These are phyloP conservation scores for Eupithecia inturbata DNA, from an alignment of 2,888 invertebrate genomes.

Conservation along the genomic window DNA sequence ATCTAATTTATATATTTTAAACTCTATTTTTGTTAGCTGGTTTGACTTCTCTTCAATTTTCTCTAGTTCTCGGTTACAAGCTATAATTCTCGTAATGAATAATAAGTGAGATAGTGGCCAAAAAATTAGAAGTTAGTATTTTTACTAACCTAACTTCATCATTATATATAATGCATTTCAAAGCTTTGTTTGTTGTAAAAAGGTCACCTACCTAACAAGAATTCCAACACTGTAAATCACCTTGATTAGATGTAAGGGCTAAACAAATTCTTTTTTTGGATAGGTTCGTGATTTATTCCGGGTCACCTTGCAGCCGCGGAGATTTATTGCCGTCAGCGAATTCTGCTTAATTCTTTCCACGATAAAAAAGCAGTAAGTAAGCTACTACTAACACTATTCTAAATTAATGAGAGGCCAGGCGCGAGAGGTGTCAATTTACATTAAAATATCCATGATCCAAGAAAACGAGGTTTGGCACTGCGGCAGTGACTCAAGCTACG, in stretches of 20 bases:
- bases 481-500: too few relatives aligned
- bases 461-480: too few relatives aligned
- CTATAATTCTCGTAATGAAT: too few relatives aligned
- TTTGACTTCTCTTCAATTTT: background rate
- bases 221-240: slow-evolving; percentile 5
- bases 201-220: background rate
- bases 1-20: background rate
- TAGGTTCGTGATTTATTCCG: slow-evolving; percentile 4
- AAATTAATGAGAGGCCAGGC: too few relatives aligned
- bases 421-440: too few relatives aligned
- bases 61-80: background rate
- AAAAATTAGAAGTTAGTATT: background rate
- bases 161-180: background rate
- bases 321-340: slow-evolving; percentile 6
- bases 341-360: background rate
- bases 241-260: slow-evolving; percentile 4
- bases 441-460: too few relatives aligned
- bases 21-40: background rate
- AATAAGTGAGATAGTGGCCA: background rate
- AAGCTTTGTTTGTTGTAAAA: background rate
- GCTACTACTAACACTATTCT: too few relatives aligned
- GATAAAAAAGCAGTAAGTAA: too few relatives aligned
- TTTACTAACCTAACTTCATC: background rate
- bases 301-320: slow-evolving; percentile 4
- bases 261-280: slow-evolving; percentile 8